These are phyloP conservation scores for Syngnathus typhle DNA, from an alignment of 2,113 vertebrate species.

Conservation along the genomic window DNA sequence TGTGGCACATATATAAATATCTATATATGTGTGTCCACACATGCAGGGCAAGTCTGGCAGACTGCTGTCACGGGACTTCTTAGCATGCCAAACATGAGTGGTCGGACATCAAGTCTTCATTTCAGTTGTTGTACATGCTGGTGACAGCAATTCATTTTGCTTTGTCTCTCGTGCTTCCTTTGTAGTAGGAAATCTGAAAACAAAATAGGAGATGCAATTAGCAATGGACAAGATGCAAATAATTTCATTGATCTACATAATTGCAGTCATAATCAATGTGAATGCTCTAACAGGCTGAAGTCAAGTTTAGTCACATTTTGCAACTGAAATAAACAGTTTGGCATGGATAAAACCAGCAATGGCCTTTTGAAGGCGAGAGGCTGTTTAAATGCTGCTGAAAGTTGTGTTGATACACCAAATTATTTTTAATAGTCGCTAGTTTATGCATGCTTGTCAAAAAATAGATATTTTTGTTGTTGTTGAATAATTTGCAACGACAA, in stretches of 20 bases:
- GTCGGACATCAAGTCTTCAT: constrained; percentile 27
- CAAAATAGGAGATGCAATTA: constrained; percentile 9
- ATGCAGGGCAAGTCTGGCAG: background rate
- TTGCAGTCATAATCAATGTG: background rate
- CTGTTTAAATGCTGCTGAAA: too few relatives aligned
- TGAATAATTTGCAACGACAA: too few relatives aligned
- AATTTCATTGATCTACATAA: too few relatives aligned
- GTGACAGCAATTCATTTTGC: constrained; percentile 1
- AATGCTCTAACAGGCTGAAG: background rate
- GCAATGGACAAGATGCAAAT: background rate
- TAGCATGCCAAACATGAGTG: constrained; percentile 9
- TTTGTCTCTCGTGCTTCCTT: background rate
- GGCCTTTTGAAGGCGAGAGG: too few relatives aligned
- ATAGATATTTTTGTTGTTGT: too few relatives aligned
- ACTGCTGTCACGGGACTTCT: constrained; percentile 15
- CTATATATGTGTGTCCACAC: constrained; percentile 1
- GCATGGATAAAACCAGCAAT: too few relatives aligned
- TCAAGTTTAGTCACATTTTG: background rate
- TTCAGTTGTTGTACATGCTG: constrained; percentile 1
- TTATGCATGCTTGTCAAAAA: too few relatives aligned
- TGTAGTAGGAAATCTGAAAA: constrained; percentile 26
- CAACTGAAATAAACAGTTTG: background rate
- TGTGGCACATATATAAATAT: constrained; percentile 1
- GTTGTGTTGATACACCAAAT: too few relatives aligned
- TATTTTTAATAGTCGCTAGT: too few relatives aligned